A percentile compares a stretch with the other conserved stretches of the same genome.
These are phyloP conservation scores for Brachionus sp. DNA, from an alignment of 1,140 invertebrate genomes.

Conservation along the genomic window DNA sequence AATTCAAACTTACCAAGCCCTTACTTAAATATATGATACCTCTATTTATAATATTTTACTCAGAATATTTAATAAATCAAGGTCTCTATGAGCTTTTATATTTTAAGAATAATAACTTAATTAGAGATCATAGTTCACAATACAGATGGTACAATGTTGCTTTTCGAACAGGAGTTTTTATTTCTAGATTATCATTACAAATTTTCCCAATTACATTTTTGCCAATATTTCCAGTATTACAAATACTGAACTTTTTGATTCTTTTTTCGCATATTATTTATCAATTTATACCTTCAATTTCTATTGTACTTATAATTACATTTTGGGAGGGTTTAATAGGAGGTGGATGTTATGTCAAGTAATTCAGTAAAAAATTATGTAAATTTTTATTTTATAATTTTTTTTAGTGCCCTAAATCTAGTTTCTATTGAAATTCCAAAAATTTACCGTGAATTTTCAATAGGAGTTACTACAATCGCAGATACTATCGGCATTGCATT, in stretches of 20 bases:
- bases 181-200: conserved; percentile 78
- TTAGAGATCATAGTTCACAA: conserved; percentile 68
- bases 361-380: conserved; percentile 52
- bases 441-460: conserved; percentile 57
- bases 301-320: conserved; percentile 70
- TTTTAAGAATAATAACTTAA: conserved; percentile 64
- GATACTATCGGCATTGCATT: conserved; percentile 72
- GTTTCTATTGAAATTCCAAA: conserved; percentile 52
- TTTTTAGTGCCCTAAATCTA: conserved; percentile 35
- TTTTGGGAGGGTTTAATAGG: conserved; percentile 77
- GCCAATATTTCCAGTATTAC: conserved; percentile 73
- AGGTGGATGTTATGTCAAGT: conserved; percentile 79
- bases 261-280: conserved; percentile 67
- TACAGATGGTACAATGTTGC: conserved; percentile 53
- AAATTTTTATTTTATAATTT: conserved; percentile 4
- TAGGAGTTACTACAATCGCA: conserved; percentile 70
- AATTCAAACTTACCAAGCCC: conserved; percentile 48
- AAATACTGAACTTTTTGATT: conserved; percentile 61
- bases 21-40: conserved; percentile 76
- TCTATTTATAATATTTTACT: conserved; percentile 73
- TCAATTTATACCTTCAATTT: conserved; percentile 70
- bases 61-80: conserved; percentile 87
- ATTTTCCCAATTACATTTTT: conserved; percentile 68
- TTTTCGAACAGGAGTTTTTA: conserved; percentile 83
- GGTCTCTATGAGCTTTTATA: conserved; percentile 75